phyloP scores from a whole-genome alignment of 2,888 invertebrate species.

The Lysandra coridon region DNA sequence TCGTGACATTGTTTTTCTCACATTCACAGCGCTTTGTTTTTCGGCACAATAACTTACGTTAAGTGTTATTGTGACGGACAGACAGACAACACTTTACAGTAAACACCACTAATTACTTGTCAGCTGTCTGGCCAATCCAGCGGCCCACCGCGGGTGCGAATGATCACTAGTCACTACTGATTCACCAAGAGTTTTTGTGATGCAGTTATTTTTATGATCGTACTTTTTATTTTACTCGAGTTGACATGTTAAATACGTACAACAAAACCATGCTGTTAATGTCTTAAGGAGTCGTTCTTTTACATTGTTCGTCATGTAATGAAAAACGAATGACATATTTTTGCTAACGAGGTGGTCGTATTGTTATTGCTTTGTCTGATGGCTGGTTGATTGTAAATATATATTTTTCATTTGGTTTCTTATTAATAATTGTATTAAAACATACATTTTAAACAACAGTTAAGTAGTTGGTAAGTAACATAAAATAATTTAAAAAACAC shows the following conservation, averaged over 20 bases:
- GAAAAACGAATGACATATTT: no score
- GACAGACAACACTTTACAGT: neutral
- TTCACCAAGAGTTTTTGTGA: neutral
- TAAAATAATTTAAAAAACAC: no score
- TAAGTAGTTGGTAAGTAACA: no score
- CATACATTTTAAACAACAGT: no score
- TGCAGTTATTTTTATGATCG: neutral
- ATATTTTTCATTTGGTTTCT: no score
- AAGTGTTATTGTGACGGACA: slow-evolving; percentile 9
- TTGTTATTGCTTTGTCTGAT: no score
- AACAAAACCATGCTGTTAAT: no score
- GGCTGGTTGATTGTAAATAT: no score
- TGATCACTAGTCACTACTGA: neutral
- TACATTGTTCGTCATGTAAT: no score
- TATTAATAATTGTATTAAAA: no score
- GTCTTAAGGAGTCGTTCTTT: no score
- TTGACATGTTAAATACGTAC: neutral
- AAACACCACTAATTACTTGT: neutral
- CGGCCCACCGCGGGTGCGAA: neutral
- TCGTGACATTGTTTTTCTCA: neutral
- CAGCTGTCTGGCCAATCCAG: neutral
- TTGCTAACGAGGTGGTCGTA: no score
- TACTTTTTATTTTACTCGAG: neutral
- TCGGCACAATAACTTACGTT: neutral
- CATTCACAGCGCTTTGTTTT: neutral